These are phyloP conservation scores for Puffinus mauretanicus DNA, from an alignment of 2,113 vertebrate species.

Conservation along the genomic window DNA sequence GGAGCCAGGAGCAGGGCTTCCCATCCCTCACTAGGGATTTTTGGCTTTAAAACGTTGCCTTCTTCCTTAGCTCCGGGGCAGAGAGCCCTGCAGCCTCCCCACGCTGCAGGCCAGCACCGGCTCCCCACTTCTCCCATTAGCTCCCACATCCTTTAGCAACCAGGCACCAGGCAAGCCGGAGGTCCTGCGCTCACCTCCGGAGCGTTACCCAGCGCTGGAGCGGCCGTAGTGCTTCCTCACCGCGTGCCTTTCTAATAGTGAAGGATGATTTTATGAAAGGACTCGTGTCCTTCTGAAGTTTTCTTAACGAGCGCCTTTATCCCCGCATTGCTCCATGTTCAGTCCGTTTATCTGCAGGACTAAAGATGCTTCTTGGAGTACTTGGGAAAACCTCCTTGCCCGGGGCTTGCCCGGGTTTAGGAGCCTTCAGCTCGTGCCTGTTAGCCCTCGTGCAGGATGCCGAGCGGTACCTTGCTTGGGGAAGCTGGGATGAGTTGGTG, in stretches of 20 bases:
- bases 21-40: neutral
- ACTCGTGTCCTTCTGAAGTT: neutral
- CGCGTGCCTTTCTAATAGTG: neutral
- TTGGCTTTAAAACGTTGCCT: neutral
- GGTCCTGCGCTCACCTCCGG: neutral
- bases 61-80: neutral
- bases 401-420: accelerated
- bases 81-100: neutral
- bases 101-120: neutral
- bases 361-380: neutral
- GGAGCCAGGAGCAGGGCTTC: neutral
- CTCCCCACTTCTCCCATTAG: neutral
- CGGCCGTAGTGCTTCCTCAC: neutral
- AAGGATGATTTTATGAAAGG: neutral
- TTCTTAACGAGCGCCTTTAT: neutral
- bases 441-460: neutral
- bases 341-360: neutral
- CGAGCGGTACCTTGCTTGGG: accelerated
- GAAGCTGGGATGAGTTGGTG: neutral
- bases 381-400: neutral
- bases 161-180: neutral
- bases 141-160: neutral
- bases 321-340: accelerated
- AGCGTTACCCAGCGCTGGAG: neutral
- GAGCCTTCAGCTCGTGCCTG: neutral